Conservation (phyloP, 2,113 vertebrate genomes). For the Chrysochloris asiatica region DNA sequence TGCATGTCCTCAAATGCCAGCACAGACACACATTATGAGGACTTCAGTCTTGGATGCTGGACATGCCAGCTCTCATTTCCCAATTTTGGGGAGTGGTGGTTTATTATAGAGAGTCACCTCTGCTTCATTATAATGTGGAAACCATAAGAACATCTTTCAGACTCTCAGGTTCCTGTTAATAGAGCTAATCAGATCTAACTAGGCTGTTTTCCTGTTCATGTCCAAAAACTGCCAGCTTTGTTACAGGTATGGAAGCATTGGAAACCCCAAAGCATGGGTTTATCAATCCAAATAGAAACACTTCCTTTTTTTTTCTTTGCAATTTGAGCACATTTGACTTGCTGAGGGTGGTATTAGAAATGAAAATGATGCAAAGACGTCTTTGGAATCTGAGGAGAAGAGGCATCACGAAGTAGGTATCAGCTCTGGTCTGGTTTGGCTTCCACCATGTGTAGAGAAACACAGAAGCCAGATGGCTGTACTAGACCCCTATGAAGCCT, state of each 20-base stretch:
- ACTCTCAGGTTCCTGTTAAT: neutral
- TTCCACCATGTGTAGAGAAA: neutral
- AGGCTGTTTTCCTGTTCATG: neutral
- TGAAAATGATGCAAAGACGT: neutral
- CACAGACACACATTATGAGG: neutral
- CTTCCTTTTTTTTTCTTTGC: neutral
- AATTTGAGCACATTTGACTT: neutral
- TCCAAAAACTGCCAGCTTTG: neutral
- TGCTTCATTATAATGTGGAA: constrained; percentile 35
- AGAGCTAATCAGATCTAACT: constrained; percentile 43
- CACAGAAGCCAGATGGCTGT: constrained; percentile 25
- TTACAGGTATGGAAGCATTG: neutral
- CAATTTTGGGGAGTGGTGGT: neutral
- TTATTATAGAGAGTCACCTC: neutral
- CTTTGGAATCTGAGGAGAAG: neutral
- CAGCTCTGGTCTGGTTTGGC: constrained; percentile 4
- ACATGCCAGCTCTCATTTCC: neutral
- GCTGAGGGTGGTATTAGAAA: neutral
- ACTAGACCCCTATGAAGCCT: neutral
- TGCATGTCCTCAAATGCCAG: neutral
- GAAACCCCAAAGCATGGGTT: neutral
- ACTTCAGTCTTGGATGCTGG: too few species aligned
- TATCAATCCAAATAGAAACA: constrained; percentile 18
- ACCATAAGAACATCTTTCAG: neutral
- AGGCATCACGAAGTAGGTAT: neutral